These are phyloP conservation scores for Catharus ustulatus DNA, from an alignment of 2,797 vertebrate genomes.

Conservation along the genomic window DNA sequence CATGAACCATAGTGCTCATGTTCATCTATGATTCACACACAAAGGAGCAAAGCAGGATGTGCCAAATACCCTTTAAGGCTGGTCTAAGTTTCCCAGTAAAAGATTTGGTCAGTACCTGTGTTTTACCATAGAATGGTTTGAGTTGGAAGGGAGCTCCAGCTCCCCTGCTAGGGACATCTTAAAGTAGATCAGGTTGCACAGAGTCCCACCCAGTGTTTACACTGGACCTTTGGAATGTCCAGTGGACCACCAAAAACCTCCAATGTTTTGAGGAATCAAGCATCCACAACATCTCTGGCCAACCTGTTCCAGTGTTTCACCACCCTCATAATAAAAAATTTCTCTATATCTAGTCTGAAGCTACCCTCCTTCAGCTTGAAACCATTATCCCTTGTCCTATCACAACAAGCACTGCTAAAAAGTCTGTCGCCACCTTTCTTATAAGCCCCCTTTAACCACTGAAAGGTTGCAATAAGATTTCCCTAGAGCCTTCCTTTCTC, in stretches of 20 bases:
- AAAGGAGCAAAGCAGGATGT: neutral
- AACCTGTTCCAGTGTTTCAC: neutral
- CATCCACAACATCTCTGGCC: neutral
- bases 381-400: neutral
- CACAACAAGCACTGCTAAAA: neutral
- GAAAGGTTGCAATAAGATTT: neutral
- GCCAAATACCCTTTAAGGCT: neutral
- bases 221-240: neutral
- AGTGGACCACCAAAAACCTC: neutral
- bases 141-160: neutral
- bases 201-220: fast-evolving
- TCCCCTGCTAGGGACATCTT: neutral
- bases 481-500: neutral
- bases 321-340: fast-evolving
- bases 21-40: neutral
- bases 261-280: neutral
- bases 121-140: neutral
- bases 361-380: neutral
- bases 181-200: neutral
- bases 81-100: neutral
- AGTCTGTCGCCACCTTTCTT: neutral
- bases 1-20: neutral
- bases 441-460: neutral
- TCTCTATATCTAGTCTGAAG: neutral
- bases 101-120: neutral